phyloP scores from a whole-genome alignment of 2,797 vertebrate species.

The Eulemur mongoz region DNA sequence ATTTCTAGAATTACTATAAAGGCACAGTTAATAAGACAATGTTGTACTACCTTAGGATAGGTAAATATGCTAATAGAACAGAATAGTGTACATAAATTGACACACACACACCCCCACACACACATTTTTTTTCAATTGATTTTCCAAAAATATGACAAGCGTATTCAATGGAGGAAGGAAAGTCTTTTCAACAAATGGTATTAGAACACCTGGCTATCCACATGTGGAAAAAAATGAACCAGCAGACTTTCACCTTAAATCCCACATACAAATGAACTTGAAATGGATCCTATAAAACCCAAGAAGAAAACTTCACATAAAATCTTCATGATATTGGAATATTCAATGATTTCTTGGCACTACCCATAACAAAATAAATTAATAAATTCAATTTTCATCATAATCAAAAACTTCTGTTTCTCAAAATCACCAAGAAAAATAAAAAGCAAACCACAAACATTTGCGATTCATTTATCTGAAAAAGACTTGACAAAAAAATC shows the following conservation, averaged over 20 bases:
- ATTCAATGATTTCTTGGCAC: not conserved
- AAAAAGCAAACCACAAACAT: not conserved
- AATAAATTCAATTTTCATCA: not conserved
- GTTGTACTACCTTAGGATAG: not conserved
- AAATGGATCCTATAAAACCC: not conserved
- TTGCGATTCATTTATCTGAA: not conserved
- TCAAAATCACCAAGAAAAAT: constrained; percentile 1
- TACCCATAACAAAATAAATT: not conserved
- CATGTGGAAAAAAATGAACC: not conserved
- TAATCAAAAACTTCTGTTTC: not conserved
- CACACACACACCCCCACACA: no score
- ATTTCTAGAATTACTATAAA: not conserved
- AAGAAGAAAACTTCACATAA: not conserved
- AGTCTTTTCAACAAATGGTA: not conserved
- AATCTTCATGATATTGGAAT: not conserved
- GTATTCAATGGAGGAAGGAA: not conserved
- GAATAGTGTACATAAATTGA: not conserved
- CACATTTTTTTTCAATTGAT: not conserved
- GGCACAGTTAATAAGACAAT: not conserved
- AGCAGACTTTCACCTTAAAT: not conserved
- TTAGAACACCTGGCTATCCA: not conserved
- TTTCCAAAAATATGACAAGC: not conserved
- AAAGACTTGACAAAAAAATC: not conserved
- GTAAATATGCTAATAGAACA: not conserved
- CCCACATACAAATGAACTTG: not conserved